These are phyloP conservation scores for Tetranychus urticae DNA, from an alignment of 1,140 invertebrate genomes.

Conservation along the genomic window DNA sequence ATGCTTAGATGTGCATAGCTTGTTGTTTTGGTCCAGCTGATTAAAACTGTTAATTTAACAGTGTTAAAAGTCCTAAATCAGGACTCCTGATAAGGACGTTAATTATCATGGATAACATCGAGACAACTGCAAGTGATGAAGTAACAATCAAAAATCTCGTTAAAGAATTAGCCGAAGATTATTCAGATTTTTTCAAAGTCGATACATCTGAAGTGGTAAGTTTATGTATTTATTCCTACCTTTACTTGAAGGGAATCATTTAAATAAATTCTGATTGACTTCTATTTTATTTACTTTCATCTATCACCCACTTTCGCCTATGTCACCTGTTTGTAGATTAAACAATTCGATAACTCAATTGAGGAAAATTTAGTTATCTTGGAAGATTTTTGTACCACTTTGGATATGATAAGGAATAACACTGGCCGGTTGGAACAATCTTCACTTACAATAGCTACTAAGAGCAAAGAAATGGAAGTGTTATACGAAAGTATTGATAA, in stretches of 20 bases:
- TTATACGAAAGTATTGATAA: slow-evolving; percentile 3
- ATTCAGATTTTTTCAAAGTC: slow-evolving; percentile 5
- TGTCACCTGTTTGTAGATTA: not conserved
- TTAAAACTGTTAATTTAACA: too few species aligned
- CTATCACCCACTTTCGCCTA: not conserved
- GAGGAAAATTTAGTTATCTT: slow-evolving; percentile 8
- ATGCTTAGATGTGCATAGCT: too few species aligned
- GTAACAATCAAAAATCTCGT: not conserved
- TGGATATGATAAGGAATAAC: slow-evolving; percentile 5
- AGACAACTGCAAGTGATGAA: not conserved
- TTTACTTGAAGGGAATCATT: too few species aligned
- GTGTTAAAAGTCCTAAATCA: too few species aligned
- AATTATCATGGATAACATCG: too few species aligned
- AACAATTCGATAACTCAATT: slow-evolving; percentile 3
- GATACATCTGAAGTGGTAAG: slow-evolving; percentile 1
- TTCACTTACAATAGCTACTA: not conserved
- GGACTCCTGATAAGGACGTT: too few species aligned
- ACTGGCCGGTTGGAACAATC: not conserved
- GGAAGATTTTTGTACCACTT: slow-evolving; percentile 8
- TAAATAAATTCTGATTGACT: too few species aligned
- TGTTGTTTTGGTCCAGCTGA: too few species aligned
- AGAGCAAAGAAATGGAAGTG: slow-evolving; percentile 3
- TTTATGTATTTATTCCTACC: not conserved
- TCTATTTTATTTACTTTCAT: not conserved
- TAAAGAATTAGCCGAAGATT: slow-evolving; percentile 5